Evolutionary conservation across 2,797 vertebrate species (phyloP), one percentile per base, ranked within the genome.

Genomic region (Halcyon badia): DNA sequence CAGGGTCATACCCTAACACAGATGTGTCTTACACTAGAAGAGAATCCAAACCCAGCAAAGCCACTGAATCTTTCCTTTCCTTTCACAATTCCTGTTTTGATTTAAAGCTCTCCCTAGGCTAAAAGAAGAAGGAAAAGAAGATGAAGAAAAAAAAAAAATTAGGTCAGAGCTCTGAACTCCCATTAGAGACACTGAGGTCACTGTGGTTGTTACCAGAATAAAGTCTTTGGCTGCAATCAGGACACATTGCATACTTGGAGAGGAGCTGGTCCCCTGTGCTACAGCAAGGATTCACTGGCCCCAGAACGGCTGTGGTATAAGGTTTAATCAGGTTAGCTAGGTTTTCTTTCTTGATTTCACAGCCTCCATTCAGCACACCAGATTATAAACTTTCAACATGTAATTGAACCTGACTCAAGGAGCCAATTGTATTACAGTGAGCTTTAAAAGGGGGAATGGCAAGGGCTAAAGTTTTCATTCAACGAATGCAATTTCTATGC

Each of bases 381-480:
- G 79, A 97, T 97, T 97, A 97, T 97, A 97, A 97, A 97, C 97
- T 97, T 97, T 94, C 96, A 96, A 96, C 94, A 65, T 96, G 93
- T 97, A 97, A 97, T 97, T 98, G 97, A 97, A 96, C 90, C 94
- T 97, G 97, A 97, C 96, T 97, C 94, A 87, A 94, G 96, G 61
- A 98, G 96, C 97, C 97, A 97, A 91, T 95, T 98, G 97, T 97
- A 78, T 93, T 97, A 91, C 92, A 93, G 95, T 31, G 87, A 91
- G 95, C 94, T 95, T 96, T 96, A 94, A 98, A 97, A 97, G 77
- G 70, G 92, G 95, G 96, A 96, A 97, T 94, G 96, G 97, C 78
- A 93, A 95, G 93, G 96, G 95, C 97, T 97, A 96, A 97, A 97
- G 97, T 97, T 98, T 98, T 97, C 96, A 97, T 98, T 97, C 97